Evolutionary conservation across 2,797 vertebrate genomes (phyloP), one percentile per base, ranked within the genome.

Genomic region (Protonibea diacanthus): DNA sequence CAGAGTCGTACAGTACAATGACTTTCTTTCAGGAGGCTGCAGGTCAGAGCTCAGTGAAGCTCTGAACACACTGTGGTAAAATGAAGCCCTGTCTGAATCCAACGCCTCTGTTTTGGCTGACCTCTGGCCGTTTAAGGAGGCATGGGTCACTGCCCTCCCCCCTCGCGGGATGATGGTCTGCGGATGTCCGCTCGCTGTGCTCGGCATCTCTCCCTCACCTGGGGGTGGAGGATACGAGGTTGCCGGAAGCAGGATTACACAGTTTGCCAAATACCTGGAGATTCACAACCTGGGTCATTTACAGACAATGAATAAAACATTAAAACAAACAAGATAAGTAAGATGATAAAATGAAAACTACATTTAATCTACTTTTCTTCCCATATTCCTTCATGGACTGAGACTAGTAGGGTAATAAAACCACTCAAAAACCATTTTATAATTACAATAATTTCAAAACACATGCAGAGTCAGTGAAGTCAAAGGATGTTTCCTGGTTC

Each of bases 21-120:
- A 9, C 33, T 69, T 81, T 70, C 79, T 82, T 85, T 89, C 51
- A 88, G 51, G 29, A 77, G 59, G 62, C 66, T n/a, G 76, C 77
- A 76, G 79, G 70, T 80, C 52, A 29, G 58, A 77, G 67, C 78
- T 81, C 81, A 76, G 72, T 21, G 14, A 67, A 78, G 57, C 33
- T 47, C 62, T 53, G 38, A 76, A 71, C 71, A 69, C 64, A 55
- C 61, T 0, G 60, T 47, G 45, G 25, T 76, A 80, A 86, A 84
- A 70, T 51, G 58, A 85, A 74, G 62, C 76, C 48, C 57, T 12
- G 5, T 80, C 77, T 70, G 62, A 88, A 87, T 85, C 81, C 76
- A 88, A 86, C 88, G 88, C 88, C 75, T 90, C 74, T 88, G 84
- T 88, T 86, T 89, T 74, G 85, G 68, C 83, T 79, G 82, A 87